Conservation (phyloP, 2,113 vertebrate genomes). For the Percopsis transmontana region DNA sequence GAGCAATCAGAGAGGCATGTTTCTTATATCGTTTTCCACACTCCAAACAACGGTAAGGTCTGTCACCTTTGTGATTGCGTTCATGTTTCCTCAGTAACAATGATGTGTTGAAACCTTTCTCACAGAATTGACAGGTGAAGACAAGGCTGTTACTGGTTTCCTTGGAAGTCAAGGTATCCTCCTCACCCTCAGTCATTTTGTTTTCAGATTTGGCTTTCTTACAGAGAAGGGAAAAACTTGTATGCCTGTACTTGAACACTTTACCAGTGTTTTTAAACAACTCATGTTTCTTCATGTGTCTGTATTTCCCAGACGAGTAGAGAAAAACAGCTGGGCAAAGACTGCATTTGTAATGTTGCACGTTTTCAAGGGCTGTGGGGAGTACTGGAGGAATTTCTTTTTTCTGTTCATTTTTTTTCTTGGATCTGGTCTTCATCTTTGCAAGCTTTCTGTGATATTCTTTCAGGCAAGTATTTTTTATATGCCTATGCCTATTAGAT, state of each 20-base stretch:
- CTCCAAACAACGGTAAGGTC: constrained; percentile 72
- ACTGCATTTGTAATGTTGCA: constrained; percentile 57
- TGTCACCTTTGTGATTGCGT: constrained; percentile 66
- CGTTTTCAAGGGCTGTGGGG: background rate
- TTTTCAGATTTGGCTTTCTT: constrained; percentile 2
- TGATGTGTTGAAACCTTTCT: constrained; percentile 44
- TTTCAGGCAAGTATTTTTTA: constrained; percentile 62
- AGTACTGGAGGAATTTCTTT: constrained; percentile 7
- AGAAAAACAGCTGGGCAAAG: constrained; percentile 69
- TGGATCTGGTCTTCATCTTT: constrained; percentile 11
- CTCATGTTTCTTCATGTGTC: constrained; percentile 75
- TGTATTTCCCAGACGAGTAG: constrained; percentile 70
- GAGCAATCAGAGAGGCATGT: constrained; percentile 57
- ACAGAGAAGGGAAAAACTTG: constrained; percentile 17
- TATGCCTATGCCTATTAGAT: constrained; percentile 69
- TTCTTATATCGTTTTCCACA: constrained; percentile 74
- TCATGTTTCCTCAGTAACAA: constrained; percentile 62
- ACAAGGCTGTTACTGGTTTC: background rate
- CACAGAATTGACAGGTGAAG: constrained; percentile 71
- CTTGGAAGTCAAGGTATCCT: background rate
- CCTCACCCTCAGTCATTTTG: constrained; percentile 17
- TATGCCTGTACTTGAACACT: constrained; percentile 46
- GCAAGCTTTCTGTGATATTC: constrained; percentile 45
- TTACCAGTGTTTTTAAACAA: constrained; percentile 60
- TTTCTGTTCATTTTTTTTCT: constrained; percentile 28